phyloP scores from a whole-genome alignment of 2,113 vertebrate genomes.

The Pholis gunnellus region DNA sequence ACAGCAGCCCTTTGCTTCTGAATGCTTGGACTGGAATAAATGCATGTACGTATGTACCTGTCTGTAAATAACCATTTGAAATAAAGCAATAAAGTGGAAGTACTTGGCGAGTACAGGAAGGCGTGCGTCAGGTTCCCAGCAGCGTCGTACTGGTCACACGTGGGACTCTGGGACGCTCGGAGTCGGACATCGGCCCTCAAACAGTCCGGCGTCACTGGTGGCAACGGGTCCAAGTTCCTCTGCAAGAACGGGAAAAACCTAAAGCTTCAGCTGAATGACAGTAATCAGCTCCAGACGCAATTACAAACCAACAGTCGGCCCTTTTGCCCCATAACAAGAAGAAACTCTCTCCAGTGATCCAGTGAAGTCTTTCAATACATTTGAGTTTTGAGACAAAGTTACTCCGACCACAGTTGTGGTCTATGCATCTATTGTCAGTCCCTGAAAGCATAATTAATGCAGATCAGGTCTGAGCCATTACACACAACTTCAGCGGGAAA shows the following conservation, averaged over 20 bases:
- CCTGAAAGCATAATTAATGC: background rate
- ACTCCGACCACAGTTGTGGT: background rate
- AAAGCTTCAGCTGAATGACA: too few species aligned
- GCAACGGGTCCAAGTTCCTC: conserved; percentile 79
- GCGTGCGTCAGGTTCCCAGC: conserved; percentile 77
- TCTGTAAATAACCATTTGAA: too few species aligned
- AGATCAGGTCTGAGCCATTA: too few species aligned
- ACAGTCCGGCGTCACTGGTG: conserved; percentile 85
- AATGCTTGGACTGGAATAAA: too few species aligned
- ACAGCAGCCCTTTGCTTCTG: too few species aligned
- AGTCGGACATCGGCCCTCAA: conserved; percentile 92
- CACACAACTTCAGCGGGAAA: too few species aligned
- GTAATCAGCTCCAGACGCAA: too few species aligned
- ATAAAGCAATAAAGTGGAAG: too few species aligned
- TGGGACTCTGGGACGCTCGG: conserved; percentile 81
- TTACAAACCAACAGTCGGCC: background rate
- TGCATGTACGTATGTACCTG: background rate
- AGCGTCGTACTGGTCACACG: conserved; percentile 86
- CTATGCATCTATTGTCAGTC: background rate
- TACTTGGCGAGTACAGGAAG: conserved; percentile 94
- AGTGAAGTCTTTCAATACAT: background rate
- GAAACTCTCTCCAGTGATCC: background rate
- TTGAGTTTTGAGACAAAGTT: background rate
- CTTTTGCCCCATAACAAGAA: background rate
- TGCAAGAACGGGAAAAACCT: conserved; percentile 1